Conservation (phyloP, 2,797 vertebrate species). For the Cossypha heuglini region DNA sequence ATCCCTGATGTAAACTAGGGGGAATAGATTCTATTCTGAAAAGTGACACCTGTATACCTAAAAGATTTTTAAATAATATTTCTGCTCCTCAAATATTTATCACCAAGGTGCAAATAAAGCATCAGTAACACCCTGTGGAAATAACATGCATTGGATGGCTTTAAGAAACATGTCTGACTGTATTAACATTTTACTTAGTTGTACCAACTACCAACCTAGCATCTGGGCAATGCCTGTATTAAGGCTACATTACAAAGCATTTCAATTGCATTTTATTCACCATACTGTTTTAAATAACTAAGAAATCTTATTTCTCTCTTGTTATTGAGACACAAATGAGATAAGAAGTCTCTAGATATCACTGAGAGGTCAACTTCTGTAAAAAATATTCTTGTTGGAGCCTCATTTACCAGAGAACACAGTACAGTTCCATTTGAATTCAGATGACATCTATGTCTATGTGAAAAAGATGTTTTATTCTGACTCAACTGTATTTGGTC, state of each 20-base stretch:
- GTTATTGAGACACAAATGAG: background rate
- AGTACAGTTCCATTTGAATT: background rate
- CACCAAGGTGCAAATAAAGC: conserved; percentile 52
- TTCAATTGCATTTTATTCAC: background rate
- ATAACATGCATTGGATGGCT: background rate
- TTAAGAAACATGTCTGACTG: background rate
- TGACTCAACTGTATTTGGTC: background rate
- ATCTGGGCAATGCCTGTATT: conserved; percentile 10
- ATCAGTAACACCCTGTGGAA: background rate
- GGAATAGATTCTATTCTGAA: conserved; percentile 53
- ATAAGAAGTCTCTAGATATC: background rate
- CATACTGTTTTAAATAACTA: background rate
- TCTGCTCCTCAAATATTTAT: conserved; percentile 48
- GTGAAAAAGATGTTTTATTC: conserved; percentile 21
- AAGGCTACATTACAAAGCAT: background rate
- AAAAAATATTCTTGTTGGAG: background rate
- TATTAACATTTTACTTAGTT: conserved; percentile 4
- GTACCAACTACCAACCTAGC: conserved; percentile 28
- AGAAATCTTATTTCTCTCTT: background rate
- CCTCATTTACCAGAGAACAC: background rate
- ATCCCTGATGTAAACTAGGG: conserved; percentile 38
- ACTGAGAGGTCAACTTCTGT: background rate
- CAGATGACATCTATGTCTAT: background rate
- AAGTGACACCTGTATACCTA: conserved; percentile 48
- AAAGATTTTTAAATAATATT: conserved; percentile 56